Evolutionary conservation across 2,888 invertebrate species (phyloP), one percentile per base, ranked within the genome.

Genomic region (Apeira syringaria): DNA sequence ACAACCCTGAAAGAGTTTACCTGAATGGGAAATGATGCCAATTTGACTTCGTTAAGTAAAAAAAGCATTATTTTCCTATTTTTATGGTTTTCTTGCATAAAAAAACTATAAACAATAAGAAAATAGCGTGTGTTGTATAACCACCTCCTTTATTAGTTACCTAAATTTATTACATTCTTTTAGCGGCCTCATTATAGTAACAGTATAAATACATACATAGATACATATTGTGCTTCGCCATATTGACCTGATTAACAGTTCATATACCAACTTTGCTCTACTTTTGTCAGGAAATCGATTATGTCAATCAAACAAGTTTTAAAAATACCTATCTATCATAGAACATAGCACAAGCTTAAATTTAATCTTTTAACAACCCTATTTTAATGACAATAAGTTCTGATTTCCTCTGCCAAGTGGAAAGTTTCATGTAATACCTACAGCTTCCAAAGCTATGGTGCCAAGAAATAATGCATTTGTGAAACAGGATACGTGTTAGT

Each of bases 391-490:
- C 0, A 0, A 9, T 52, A 60, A 26, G 33, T 48, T 30, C 7
- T 3, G 37, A 24, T 42, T 45, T 59, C 5, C 12, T 5, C n/a
- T 33, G 2, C 5, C 2, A 9, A 33, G 6, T n/a, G 27, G 22
- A 0, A 9, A 24, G 10, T n/a, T 4, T 12, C n/a, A 3, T 7
- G 13, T 5, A 7, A 25, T 11, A 0, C 8, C 6, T 24, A 5
- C 68, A 72, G 68, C 59, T 49, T 70, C 68, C 61, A 42, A 54
- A 56, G 35, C 59, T 50, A 71, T 42, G 20, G 65, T 54, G 44
- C 66, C 17, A 61, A 70, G 53, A 53, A 50, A 37, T 39, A 57
- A 57, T 29, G 59, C 25, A 40, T 17, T 35, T 36, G 26, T 49
- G 39, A 35, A 18, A 27, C n/a, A 39, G 46, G 47, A 56, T 52